Evolutionary conservation across 2,797 vertebrate species (phyloP).

Genomic region (Synanceia verrucosa): DNA sequence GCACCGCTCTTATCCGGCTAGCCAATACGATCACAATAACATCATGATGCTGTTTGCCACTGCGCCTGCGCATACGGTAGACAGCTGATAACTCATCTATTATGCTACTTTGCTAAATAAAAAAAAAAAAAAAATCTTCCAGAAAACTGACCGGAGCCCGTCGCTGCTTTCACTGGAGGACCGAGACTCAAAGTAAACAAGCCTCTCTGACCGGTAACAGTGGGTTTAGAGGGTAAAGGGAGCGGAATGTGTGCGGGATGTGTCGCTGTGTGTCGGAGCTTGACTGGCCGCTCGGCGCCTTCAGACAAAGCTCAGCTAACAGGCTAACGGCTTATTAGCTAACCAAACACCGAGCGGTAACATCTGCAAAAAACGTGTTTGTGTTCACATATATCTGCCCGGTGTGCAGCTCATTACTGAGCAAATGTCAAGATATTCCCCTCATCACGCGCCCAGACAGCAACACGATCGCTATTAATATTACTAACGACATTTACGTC

Average conservation of each 20-base stretch:
- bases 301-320: slow-evolving; percentile 90
- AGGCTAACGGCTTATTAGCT: slow-evolving; percentile 64
- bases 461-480: not conserved
- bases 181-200: slow-evolving; percentile 77
- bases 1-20: slow-evolving; percentile 12
- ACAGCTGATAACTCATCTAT: slow-evolving; percentile 90
- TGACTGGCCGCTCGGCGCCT: slow-evolving; percentile 84
- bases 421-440: not conserved
- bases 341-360: slow-evolving; percentile 53
- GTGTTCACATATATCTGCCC: not conserved
- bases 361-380: slow-evolving; percentile 22
- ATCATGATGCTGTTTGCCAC: slow-evolving; percentile 75
- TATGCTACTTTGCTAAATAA: slow-evolving; percentile 94
- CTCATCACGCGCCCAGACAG: accelerated
- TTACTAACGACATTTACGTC: not conserved
- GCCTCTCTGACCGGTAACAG: slow-evolving; percentile 23
- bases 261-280: slow-evolving; percentile 58
- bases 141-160: slow-evolving; percentile 85
- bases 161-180: slow-evolving; percentile 78
- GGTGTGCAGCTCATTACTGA: not conserved
- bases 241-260: not conserved
- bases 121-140: slow-evolving; percentile 79
- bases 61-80: slow-evolving; percentile 85
- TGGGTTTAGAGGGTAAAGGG: not conserved
- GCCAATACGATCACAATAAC: slow-evolving; percentile 82